Evolutionary conservation across 2,797 vertebrate species (phyloP), one percentile per base, ranked within the genome.

Genomic region (Apogon talboti): DNA sequence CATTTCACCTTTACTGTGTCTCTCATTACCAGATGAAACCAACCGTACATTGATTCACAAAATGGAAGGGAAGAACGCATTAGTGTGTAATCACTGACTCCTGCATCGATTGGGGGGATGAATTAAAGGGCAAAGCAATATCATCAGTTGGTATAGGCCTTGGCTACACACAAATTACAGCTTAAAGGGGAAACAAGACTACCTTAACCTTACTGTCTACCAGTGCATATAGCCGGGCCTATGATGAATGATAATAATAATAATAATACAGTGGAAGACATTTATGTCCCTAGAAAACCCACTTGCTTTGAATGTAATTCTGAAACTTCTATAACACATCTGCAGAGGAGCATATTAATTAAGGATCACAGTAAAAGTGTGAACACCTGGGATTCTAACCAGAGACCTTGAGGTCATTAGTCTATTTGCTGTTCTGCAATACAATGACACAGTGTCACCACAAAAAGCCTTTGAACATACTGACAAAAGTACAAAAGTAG

Each of bases 111-210:
- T 91, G 87, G 89, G 86, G 83, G 87, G 90, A 90, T 91, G 90
- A 92, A 92, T 92, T 92, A 91, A 92, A 92, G 91, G 90, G 91
- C 90, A 91, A 91, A 89, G 89, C 89, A 93, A 92, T 90, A 91
- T 90, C 90, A 92, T 91, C 89, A 88, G 86, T 92, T 90, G 91
- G 89, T 90, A 86, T 90, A 88, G 89, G 89, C 81, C 86, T 89
- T 79, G 77, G 81, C 83, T 87, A 87, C 88, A 84, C 83, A 89
- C 85, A 93, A 90, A 92, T 93, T 91, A 87, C 87, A 88, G 89
- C 87, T 90, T 91, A 80, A 91, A 92, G 87, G 81, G 78, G 75
- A 91, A 90, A 88, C 88, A 90, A 82, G 87, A 88, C 89, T 87
- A 87, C 78, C 82, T 81, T 89, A 89, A 89, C 89, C 90, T 87